Evolutionary conservation across 2,113 vertebrate genomes (phyloP).

Genomic region (Acinonyx jubatus): DNA sequence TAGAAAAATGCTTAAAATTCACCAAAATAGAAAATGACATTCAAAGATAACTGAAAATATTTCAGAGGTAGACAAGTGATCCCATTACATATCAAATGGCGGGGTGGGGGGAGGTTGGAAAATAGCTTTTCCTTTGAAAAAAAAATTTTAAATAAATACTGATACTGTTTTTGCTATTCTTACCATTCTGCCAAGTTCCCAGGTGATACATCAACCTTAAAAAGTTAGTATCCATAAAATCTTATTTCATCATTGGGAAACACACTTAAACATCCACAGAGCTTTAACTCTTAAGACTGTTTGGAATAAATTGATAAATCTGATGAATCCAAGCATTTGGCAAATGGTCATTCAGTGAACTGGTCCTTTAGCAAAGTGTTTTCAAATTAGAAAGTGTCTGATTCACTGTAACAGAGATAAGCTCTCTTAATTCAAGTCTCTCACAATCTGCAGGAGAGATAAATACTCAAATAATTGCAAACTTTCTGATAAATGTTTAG

Average conservation of each 20-base stretch:
- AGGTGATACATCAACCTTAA: background rate
- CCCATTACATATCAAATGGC: background rate
- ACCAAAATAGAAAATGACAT: constrained; percentile 64
- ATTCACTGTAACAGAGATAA: background rate
- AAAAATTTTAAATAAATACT: background rate
- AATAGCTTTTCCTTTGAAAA: background rate
- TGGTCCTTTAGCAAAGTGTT: background rate
- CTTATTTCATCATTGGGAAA: background rate
- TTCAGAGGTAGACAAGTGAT: constrained; percentile 2
- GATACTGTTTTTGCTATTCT: background rate
- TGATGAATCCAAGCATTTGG: background rate
- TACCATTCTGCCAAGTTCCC: background rate
- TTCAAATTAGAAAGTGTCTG: background rate
- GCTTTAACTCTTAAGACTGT: background rate
- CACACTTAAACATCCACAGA: background rate
- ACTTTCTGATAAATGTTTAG: background rate
- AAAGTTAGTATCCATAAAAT: constrained; percentile 12
- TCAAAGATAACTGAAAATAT: constrained; percentile 56
- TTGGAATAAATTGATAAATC: background rate
- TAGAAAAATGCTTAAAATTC: constrained; percentile 43
- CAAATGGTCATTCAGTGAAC: background rate
- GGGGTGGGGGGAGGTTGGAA: background rate
- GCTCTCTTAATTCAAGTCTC: background rate
- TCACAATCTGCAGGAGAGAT: background rate
- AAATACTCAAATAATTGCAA: background rate